These are phyloP conservation scores for Sebastes wilsoni DNA, from an alignment of 2,797 vertebrate species.

Conservation along the genomic window DNA sequence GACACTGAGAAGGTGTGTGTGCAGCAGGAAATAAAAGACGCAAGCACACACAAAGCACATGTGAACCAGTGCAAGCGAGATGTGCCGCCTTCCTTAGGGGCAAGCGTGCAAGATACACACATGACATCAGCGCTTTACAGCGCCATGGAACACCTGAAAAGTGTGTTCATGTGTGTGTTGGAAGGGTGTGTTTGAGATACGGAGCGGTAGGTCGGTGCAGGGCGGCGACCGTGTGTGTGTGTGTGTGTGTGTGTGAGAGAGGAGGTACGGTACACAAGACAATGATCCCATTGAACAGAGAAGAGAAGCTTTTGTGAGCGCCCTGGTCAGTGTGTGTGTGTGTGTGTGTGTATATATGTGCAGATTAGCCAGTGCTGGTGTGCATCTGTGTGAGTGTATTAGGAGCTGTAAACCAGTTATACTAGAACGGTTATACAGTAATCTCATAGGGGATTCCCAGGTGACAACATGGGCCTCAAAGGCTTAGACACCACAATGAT, in stretches of 20 bases:
- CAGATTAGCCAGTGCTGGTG: neutral
- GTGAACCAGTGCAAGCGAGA: neutral
- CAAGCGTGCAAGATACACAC: conserved; percentile 4
- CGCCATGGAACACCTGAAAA: conserved; percentile 14
- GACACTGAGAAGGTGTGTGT: conserved; percentile 91
- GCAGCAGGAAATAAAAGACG: neutral
- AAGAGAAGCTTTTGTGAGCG: conserved; percentile 46
- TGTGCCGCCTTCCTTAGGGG: neutral
- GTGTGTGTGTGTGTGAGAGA: neutral
- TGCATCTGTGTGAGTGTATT: conserved; percentile 9
- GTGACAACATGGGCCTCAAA: conserved; percentile 24
- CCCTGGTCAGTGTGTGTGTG: conserved; percentile 24
- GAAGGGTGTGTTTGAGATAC: conserved; percentile 53
- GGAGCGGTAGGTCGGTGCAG: conserved; percentile 7
- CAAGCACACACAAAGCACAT: neutral
- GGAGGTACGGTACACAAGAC: conserved; percentile 42
- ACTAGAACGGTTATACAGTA: conserved; percentile 21
- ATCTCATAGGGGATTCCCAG: conserved; percentile 34
- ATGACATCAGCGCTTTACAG: conserved; percentile 15
- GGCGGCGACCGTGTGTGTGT: conserved; percentile 18
- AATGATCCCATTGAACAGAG: conserved; percentile 67
- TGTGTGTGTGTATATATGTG: conserved; percentile 6
- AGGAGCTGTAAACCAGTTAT: conserved; percentile 55
- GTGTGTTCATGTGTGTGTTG: conserved; percentile 31
- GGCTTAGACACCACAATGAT: conserved; percentile 26